Conservation (phyloP, 2,797 vertebrate genomes). For the Enteromius treurensis region DNA sequence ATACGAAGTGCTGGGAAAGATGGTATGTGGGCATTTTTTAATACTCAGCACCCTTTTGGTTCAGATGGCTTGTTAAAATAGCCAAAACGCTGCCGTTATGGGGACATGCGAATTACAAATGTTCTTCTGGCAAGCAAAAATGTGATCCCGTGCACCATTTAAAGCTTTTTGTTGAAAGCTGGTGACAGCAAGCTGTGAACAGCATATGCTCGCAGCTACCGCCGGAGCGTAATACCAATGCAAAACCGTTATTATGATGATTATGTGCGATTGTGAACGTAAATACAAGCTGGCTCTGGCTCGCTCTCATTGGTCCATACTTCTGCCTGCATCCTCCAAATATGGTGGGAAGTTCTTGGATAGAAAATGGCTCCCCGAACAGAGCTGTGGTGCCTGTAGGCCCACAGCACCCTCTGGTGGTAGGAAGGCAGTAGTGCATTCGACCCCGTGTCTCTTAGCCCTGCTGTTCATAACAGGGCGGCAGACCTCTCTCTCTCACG, state of each 20-base stretch:
- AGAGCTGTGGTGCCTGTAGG: slow-evolving; percentile 46
- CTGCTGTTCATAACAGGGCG: slow-evolving; percentile 38
- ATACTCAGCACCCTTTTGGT: slow-evolving; percentile 7
- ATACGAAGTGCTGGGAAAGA: slow-evolving; percentile 22
- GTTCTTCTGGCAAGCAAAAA: slow-evolving; percentile 36
- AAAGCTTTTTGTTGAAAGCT: slow-evolving; percentile 52
- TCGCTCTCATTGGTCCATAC: slow-evolving; percentile 60
- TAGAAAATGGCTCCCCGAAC: slow-evolving; percentile 76
- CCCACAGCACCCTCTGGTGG: slow-evolving; percentile 72
- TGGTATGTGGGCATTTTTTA: slow-evolving; percentile 26
- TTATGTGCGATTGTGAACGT: slow-evolving; percentile 65
- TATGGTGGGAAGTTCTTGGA: slow-evolving; percentile 59
- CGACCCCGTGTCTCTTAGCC: slow-evolving; percentile 43
- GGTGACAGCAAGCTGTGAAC: slow-evolving; percentile 53
- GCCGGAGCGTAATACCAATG: slow-evolving; percentile 60
- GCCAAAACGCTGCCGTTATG: slow-evolving; percentile 20
- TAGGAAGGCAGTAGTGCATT: slow-evolving; percentile 53
- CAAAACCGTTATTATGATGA: slow-evolving; percentile 69
- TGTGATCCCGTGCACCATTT: slow-evolving; percentile 34
- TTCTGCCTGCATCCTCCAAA: slow-evolving; percentile 63
- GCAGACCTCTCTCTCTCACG: slow-evolving; percentile 38
- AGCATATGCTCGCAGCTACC: slow-evolving; percentile 52
- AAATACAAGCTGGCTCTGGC: slow-evolving; percentile 68
- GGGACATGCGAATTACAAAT: slow-evolving; percentile 30
- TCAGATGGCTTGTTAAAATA: slow-evolving; percentile 40